phyloP scores from a whole-genome alignment of 2,888 invertebrate species.

The Pedicia rivosa region DNA sequence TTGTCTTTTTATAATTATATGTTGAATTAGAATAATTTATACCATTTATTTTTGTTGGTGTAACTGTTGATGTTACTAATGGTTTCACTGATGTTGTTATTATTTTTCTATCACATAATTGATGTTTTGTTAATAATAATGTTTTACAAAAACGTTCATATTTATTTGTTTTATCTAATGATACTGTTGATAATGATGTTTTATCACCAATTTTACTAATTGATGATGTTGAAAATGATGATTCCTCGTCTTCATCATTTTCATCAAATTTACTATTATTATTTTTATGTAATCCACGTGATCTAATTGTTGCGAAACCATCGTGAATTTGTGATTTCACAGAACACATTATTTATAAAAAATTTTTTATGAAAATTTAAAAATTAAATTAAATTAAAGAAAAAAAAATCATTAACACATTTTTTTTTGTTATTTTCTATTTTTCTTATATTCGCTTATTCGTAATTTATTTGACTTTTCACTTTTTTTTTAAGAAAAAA shows the following conservation, averaged over 20 bases:
- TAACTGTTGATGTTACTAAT: background rate
- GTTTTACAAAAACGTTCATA: background rate
- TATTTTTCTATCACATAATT: constrained; percentile 9
- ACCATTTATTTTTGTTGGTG: too few species aligned
- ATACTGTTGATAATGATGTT: background rate
- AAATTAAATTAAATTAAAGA: too few species aligned
- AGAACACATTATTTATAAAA: too few species aligned
- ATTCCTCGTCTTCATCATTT: constrained; percentile 1
- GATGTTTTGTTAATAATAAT: constrained; percentile 7
- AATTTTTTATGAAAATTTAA: too few species aligned
- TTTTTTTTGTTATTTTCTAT: too few species aligned
- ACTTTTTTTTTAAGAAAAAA: too few species aligned
- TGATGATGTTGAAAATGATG: constrained; percentile 2
- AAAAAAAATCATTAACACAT: too few species aligned
- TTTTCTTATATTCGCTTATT: too few species aligned
- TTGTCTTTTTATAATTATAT: background rate
- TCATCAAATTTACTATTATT: constrained; percentile 22
- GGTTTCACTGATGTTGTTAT: too few species aligned
- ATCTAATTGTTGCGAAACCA: constrained; percentile 74
- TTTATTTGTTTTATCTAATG: background rate
- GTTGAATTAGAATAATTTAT: background rate
- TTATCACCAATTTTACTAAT: too few species aligned
- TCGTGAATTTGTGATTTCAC: constrained; percentile 67
- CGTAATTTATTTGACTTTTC: too few species aligned
- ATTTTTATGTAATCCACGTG: constrained; percentile 34